A percentile compares a stretch with the other conserved stretches of the same genome.
These are phyloP conservation scores for Platycheirus rosarum DNA, from an alignment of 2,888 invertebrate species.

Conservation along the genomic window DNA sequence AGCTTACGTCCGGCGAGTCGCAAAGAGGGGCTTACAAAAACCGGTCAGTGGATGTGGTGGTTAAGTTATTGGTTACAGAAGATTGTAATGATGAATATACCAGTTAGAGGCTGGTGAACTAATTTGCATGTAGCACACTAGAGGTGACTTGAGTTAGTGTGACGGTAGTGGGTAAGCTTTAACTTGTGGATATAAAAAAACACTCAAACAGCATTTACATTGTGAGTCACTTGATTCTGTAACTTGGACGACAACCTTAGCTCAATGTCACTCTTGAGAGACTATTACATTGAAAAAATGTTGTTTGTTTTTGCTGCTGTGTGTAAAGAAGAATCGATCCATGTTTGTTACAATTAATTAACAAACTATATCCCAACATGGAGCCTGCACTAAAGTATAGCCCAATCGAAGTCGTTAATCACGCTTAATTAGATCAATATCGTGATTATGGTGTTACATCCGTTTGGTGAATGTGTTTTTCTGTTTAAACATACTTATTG, in stretches of 20 bases:
- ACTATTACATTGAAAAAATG: slow-evolving; percentile 23
- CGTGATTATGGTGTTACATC: slow-evolving; percentile 47
- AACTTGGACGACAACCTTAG: slow-evolving; percentile 33
- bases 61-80: slow-evolving; percentile 21
- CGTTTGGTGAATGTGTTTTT: slow-evolving; percentile 31
- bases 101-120: slow-evolving; percentile 58
- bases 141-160: not conserved
- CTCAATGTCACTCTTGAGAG: slow-evolving; percentile 36
- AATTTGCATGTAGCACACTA: slow-evolving; percentile 40
- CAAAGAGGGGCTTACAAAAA: slow-evolving; percentile 14
- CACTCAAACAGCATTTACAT: not conserved
- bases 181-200: too few relatives aligned
- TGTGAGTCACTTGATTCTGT: slow-evolving; percentile 21
- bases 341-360: slow-evolving; percentile 31
- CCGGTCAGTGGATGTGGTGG: slow-evolving; percentile 10
- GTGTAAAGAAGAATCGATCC: not conserved
- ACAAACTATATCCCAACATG: slow-evolving; percentile 28
- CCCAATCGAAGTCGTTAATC: slow-evolving; percentile 36
- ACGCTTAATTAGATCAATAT: slow-evolving; percentile 17
- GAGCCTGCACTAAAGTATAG: slow-evolving; percentile 1
- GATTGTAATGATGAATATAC: slow-evolving; percentile 33
- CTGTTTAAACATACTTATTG: not conserved
- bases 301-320: not conserved
- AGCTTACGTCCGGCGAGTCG: slow-evolving; percentile 13
- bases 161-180: too few relatives aligned